A percentile compares a stretch with the other conserved stretches of the same genome.
Evolutionary conservation across 2,888 invertebrate genomes (phyloP).

Genomic region (Dicyrtomina minuta): DNA sequence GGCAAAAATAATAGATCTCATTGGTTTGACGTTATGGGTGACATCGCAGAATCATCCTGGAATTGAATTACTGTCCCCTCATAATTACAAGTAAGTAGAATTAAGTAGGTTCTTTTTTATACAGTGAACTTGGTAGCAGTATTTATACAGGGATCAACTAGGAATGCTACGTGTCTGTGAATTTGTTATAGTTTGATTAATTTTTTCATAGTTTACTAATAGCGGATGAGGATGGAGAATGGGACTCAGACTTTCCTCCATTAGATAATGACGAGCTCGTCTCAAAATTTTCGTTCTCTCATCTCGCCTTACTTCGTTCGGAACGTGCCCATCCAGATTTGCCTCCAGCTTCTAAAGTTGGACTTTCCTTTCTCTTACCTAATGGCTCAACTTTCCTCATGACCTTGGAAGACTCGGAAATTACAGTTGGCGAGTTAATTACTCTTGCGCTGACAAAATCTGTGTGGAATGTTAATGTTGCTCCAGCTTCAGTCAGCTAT

Average conservation of each 20-base stretch:
- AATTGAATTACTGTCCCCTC: conserved; percentile 31
- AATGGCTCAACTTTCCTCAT: conserved; percentile 42
- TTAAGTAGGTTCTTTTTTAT: conserved; percentile 62
- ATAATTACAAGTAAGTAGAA: conserved; percentile 38
- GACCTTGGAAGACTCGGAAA: conserved; percentile 37
- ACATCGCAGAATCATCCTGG: conserved; percentile 58
- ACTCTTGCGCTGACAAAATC: conserved; percentile 42
- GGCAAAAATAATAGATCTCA: conserved; percentile 85
- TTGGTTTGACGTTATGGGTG: conserved; percentile 89
- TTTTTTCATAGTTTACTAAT: conserved; percentile 74
- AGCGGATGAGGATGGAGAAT: conserved; percentile 94
- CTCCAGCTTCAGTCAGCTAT: conserved; percentile 36
- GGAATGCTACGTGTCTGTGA: background rate
- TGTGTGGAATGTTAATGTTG: conserved; percentile 41
- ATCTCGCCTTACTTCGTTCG: conserved; percentile 82
- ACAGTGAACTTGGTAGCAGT: conserved; percentile 67
- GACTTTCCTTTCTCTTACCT: conserved; percentile 48
- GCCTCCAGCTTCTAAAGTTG: conserved; percentile 18
- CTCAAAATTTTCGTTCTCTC: conserved; percentile 88
- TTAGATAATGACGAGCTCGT: conserved; percentile 84
- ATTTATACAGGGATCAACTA: conserved; percentile 29
- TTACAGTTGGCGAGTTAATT: conserved; percentile 44
- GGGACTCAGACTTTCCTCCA: conserved; percentile 89
- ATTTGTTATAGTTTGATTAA: background rate
- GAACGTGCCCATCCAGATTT: conserved; percentile 24